phyloP scores from a whole-genome alignment of 30 jellyfish, hydroid and myxozoan genomes.

The Aurelia sp. region DNA sequence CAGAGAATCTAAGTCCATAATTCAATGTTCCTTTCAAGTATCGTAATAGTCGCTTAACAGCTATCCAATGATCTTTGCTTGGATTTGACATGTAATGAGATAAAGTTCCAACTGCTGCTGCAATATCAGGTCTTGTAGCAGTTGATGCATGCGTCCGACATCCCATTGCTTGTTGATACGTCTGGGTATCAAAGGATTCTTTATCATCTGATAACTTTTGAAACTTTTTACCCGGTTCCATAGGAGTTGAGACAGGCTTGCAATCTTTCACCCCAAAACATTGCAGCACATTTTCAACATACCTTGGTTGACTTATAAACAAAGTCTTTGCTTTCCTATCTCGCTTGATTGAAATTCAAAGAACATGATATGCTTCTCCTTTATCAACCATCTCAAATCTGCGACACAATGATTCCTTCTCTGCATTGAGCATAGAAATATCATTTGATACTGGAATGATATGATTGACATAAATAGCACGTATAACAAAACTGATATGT shows the following conservation, averaged over 20 bases:
- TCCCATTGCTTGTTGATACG: constrained; percentile 61
- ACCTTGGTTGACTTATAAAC: constrained; percentile 48
- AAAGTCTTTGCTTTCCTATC: constrained; percentile 3
- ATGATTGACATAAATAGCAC: constrained; percentile 58
- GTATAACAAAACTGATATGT: constrained; percentile 28
- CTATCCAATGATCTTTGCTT: constrained; percentile 72
- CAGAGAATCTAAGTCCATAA: no score
- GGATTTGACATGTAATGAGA: constrained; percentile 66
- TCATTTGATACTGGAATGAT: constrained; percentile 52
- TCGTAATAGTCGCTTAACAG: no score
- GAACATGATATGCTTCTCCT: constrained; percentile 32
- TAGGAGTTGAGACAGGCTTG: constrained; percentile 63
- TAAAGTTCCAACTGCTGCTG: constrained; percentile 68
- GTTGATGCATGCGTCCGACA: constrained; percentile 57
- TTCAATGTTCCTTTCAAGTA: no score
- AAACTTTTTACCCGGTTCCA: background rate
- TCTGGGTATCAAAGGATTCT: constrained; percentile 32
- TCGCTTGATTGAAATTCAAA: constrained; percentile 44
- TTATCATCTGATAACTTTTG: constrained; percentile 47
- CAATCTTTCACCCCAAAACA: constrained; percentile 73
- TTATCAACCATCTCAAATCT: constrained; percentile 26
- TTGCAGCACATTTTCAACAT: constrained; percentile 52
- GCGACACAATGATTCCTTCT: background rate
- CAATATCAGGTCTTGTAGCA: constrained; percentile 66
- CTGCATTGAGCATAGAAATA: background rate